A percentile compares a stretch with the other conserved stretches of the same genome.
These are phyloP conservation scores for Anoplophora glabripennis DNA, from an alignment of 1,140 invertebrate species.

Conservation along the genomic window DNA sequence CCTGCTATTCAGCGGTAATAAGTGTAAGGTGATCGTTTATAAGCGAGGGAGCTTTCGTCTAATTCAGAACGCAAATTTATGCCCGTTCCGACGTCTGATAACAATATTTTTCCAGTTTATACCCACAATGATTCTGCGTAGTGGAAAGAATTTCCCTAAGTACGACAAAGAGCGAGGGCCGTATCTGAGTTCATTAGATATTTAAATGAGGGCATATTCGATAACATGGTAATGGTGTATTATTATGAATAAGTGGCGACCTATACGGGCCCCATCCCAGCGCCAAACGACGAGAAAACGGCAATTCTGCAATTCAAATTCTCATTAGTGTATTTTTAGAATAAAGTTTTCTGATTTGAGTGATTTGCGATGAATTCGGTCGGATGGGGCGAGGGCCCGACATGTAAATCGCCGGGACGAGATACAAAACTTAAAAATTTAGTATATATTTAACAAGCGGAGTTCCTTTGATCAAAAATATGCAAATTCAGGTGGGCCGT, in stretches of 20 bases:
- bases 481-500: neutral
- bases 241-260: conserved; percentile 19
- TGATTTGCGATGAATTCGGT: neutral
- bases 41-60: too few relatives aligned
- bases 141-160: neutral
- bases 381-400: neutral
- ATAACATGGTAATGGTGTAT: conserved; percentile 23
- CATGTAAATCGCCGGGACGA: neutral
- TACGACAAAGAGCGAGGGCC: conserved; percentile 10
- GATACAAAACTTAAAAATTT: conserved; percentile 6
- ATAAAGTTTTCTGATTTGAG: conserved; percentile 3
- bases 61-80: too few relatives aligned
- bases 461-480: conserved; percentile 2
- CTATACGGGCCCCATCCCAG: neutral
- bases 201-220: conserved; percentile 20
- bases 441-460: conserved; percentile 4
- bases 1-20: too few relatives aligned
- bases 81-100: too few relatives aligned
- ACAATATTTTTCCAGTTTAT: neutral
- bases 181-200: conserved; percentile 22
- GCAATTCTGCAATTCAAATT: conserved; percentile 26
- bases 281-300: neutral
- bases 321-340: conserved; percentile 15
- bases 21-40: too few relatives aligned
- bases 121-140: neutral